Evolutionary conservation across 2,113 vertebrate species (phyloP), one percentile per base, ranked within the genome.

Genomic region (Gymnarchus niloticus): DNA sequence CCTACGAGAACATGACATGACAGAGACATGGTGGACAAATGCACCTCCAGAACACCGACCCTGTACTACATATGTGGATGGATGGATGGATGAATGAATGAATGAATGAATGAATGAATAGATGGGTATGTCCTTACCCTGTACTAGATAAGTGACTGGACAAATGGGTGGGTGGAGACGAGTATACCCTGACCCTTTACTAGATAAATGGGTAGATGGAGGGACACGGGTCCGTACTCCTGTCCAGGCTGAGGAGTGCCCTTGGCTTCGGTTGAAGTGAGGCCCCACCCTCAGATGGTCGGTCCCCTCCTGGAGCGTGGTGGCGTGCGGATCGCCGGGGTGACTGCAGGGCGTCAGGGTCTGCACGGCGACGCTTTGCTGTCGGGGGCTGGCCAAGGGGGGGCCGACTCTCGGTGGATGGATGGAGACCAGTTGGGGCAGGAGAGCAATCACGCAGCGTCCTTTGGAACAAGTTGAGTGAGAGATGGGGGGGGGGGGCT

Each of bases 321-420:
- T 97, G 97, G 78, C 98, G 95, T 0, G 97, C 98, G 25, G 98
- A 99, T 1, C 98, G 96, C 5, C 98, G 90, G 83, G 99, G 94
- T 0, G 97, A 98, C 88, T 98, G 96, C 54, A 95, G 84, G 14
- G 93, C 93, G 37, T 97, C 98, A 4, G 49, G 80, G 80, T 82
- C 80, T 14, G 49, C 80, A 54, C 80, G 80, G 80, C 80, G 80
- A 56, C 80, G 80, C 51, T 82, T 82, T 1, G 80, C 25, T 12
- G 25, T 49, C 8, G 80, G 9, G 80, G 48, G n/a, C 1, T 82
- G 80, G 25, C 52, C 17, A 14, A 56, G 51, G 25, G 80, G 10
- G 0, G 95, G 95, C 83, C 97, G 97, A 90, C 98, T 97, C 92
- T 99, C 98, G 0, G 96, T 98, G 76, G 97, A 96, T 0, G 98